These are phyloP conservation scores for Ectropis grisescens DNA, from an alignment of 1,140 invertebrate species.

Conservation along the genomic window DNA sequence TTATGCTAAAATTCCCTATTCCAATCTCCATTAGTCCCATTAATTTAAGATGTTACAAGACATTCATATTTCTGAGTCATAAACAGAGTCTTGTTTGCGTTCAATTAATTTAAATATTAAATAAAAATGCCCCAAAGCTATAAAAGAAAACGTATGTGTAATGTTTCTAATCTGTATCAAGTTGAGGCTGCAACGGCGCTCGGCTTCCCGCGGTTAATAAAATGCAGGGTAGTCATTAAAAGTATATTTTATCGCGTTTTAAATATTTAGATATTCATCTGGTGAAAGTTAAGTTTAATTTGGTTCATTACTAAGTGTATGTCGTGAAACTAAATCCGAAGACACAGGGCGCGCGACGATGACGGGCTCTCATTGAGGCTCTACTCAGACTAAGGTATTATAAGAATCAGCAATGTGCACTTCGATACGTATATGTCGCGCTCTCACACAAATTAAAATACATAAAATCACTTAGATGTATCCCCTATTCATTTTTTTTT, in stretches of 20 bases:
- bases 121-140: slow-evolving; percentile 41
- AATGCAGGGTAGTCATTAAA: slow-evolving; percentile 56
- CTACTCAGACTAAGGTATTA: too few relatives aligned
- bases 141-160: slow-evolving; percentile 47
- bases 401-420: too few relatives aligned
- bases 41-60: slow-evolving; percentile 31
- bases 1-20: slow-evolving; percentile 25
- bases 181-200: slow-evolving; percentile 16
- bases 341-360: not conserved
- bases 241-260: slow-evolving; percentile 63
- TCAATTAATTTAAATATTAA: slow-evolving; percentile 58
- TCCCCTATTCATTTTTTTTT: too few relatives aligned
- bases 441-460: too few relatives aligned
- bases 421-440: too few relatives aligned
- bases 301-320: slow-evolving; percentile 40
- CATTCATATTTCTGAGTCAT: slow-evolving; percentile 25
- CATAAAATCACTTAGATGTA: too few relatives aligned
- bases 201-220: slow-evolving; percentile 43
- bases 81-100: slow-evolving; percentile 45
- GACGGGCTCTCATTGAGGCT: not conserved
- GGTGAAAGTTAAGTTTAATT: slow-evolving; percentile 54
- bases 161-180: slow-evolving; percentile 51
- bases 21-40: slow-evolving; percentile 22
- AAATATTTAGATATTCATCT: slow-evolving; percentile 63
- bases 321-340: slow-evolving; percentile 38